Base-by-base conservation (phyloP, 2,888 invertebrate species). In the Lepidochrysops patricia region DNA sequence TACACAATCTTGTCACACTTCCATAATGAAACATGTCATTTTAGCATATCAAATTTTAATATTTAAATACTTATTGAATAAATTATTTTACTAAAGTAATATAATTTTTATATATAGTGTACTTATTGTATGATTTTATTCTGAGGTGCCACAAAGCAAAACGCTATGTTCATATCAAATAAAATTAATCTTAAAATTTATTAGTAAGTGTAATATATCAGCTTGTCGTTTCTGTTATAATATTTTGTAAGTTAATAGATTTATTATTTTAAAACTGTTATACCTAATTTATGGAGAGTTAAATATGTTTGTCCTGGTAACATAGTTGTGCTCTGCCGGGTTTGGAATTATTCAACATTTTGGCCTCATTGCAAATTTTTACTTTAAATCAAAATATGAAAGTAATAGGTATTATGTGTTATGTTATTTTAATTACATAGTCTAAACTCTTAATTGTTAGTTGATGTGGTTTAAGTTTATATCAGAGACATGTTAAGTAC, bases 101-200 rank as follows among this genome's bases (percentile, higher is more conserved):
- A 34, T 5, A 57, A 26, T 57, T 43, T 56, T 60, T 34, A 50
- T 59, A 58, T 58, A 48, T 7, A 35, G 15, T 19, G 56, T 34
- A 56, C 27, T 43, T 57, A 19, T 19, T 29, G 32, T 52, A 52
- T 34, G 19, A 50, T 52, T 26, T 59, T 35, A 34, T 52, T 27
- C 50, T 32, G 58, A 59, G 52, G 58, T 59, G 58, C 58, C 35
- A 59, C 58, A 52, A 59, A 49, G 49, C 25, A 50, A 48, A 59
- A 50, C 7, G 32, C 37, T 57, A 50, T 59, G 50, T 26, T 52
- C 52, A 59, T 59, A 59, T 59, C 58, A 59, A 59, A 29, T 29
- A 32, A 54, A 54, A 29, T 32, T 54, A 29, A 54, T 13, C 26
- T 26, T 52, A 26, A 54, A 54, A 23, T 7, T 19, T 32, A 29